Evolutionary conservation across 1,140 invertebrate genomes (phyloP), one percentile per base, ranked within the genome.

Genomic region (Apis cerana): DNA sequence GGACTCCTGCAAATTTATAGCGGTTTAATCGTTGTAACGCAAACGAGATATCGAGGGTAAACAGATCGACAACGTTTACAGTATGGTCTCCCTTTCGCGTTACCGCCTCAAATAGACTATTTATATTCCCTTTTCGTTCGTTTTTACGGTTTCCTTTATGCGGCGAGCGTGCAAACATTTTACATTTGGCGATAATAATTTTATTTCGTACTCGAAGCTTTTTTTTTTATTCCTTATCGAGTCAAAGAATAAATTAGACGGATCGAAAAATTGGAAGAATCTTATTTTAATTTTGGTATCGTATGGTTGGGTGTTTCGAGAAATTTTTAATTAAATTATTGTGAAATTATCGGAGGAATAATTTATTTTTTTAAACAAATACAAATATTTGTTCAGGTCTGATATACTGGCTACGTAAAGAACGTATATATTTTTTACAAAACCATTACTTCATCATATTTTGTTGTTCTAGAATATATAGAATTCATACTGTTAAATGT

Each of bases 1-100:
- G 2, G 52, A 21, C n/a, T 0, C 3, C n/a, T 17, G 62, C n/a
- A 68, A 82, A 82, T 76, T 76, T 76, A 82, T 59, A 64, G n/a
- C 64, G 48, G 80, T 82, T 82, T 82, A 82, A 82, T 82, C 74
- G 74, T 54, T 75, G 64, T 77, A 82, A 82, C 33, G 80, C 80
- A 77, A 82, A 68, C 80, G 43, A 64, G 74, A 82, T 77, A 69
- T 76, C 62, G 54, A 68, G 62, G 64, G 62, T 23, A 59, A 82
- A 64, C 72, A 82, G 80, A 67, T 82, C 56, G 72, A 64, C 52
- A 75, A 81, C 71, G 79, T 81, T 75, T n/a, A 75, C 54, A 33
- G 23, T 23, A 23, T 13, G 33, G 17, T 12, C 21, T 52, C 23
- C 52, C 13, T 21, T 74, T 13, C 27, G 9, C 61, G 21, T 52